Evolutionary conservation across 1,140 invertebrate genomes (phyloP), one percentile per base, ranked within the genome.

Genomic region (Bombus soroeensis): DNA sequence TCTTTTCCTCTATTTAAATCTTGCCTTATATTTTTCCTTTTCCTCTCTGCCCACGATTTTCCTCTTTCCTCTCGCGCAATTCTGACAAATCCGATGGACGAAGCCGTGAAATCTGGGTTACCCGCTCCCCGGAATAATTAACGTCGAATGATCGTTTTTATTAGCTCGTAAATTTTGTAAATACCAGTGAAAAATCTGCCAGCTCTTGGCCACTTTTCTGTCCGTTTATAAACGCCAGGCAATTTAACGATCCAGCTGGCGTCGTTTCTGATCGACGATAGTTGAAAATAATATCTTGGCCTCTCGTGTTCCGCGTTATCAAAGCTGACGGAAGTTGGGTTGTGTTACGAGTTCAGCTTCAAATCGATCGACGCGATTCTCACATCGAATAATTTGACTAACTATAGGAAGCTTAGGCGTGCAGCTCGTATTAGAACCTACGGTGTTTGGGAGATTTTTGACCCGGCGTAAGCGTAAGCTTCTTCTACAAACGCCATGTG

Each of bases 121-220:
- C n/a, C 18, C 34, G 47, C 22, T 22, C 22, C 47, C n/a, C 13
- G 43, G 66, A 82, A 83, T 86, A 86, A 86, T 86, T 76, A 86
- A 86, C 80, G 64, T 64, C 25, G 73, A 86, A 86, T 66, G 81
- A 86, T 86, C 73, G 80, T 75, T 72, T 66, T 86, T 86, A 86
- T 71, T 86, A 41, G 73, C 34, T 72, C 86, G 64, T 87, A 80
- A 79, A 83, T 83, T 72, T 82, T 79, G 72, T 78, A 68, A 64
- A 53, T 86, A 81, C 39, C 68, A 13, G 62, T 72, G 32, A 68
- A 68, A 79, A 86, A 71, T 8, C 25, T 12, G 25, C 18, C 13
- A 4, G 22, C 10, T 59, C 25, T 9, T 57, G 28, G 47, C 34
- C 10, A 12, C 37, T 34, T 37, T 18, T 12, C 15, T 34, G 37